Evolutionary conservation across 2,888 invertebrate genomes (phyloP), one percentile per base, ranked within the genome.

Genomic region (Luperina testacea): DNA sequence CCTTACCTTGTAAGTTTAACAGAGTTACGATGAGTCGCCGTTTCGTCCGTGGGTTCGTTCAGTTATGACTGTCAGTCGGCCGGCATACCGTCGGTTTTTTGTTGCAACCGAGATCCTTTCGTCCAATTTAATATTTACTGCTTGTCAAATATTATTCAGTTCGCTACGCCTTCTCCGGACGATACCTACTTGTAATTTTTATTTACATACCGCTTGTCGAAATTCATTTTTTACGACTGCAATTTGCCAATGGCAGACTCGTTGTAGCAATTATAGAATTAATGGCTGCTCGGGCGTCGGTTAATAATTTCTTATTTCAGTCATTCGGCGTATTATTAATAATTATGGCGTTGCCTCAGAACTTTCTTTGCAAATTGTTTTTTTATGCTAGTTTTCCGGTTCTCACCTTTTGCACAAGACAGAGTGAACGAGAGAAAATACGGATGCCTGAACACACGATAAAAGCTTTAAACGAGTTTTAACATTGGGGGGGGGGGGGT

Each of bases 101-200:
- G 91, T 89, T 86, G 87, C 88, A 87, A 83, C 89, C 84, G 90
- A 90, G 90, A 93, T 93, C 92, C 92, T 93, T 93, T 92, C 92
- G 90, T 92, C 92, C 92, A 94, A 94, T 94, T 94, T 94, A 92
- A 94, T 94, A 95, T 95, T 95, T 94, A 95, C 94, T 93, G 94
- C 94, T 92, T 93, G 93, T 94, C 94, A 94, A 95, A 94, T 93
- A 94, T 94, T 94, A 94, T 94, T 94, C 91, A 91, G 88, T 89
- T 86, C 87, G 92, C 91, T 91, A 92, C 93, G 92, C 93, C 93
- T 92, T 90, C 92, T 91, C 87, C 86, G 87, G 87, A 78, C 89
- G 90, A 91, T 92, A 89, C n/a, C n/a, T n/a, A n/a, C 90, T 93
- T 93, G 90, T 94, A 92, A 92, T 92, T 93, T 93, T 94, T 93